phyloP scores from a whole-genome alignment of 2,888 invertebrate genomes.

The Andricus curvator region DNA sequence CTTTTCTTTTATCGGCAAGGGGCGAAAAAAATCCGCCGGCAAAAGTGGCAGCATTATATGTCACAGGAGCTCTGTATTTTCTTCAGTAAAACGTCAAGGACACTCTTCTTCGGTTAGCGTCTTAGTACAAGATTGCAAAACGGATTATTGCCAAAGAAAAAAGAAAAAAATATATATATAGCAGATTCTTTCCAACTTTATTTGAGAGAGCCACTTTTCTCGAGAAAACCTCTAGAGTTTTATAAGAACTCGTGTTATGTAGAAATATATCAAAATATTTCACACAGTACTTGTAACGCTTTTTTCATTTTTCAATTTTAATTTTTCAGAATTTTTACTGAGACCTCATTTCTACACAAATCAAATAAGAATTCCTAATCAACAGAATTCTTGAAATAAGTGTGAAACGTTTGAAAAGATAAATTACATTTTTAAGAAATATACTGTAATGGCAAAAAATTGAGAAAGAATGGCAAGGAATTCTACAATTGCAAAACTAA shows the following conservation, averaged over 20 bases:
- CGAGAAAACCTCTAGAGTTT: background rate
- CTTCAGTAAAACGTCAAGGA: background rate
- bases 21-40: background rate
- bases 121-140: background rate
- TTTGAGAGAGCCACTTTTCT: background rate
- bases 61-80: background rate
- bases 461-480: background rate
- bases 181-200: background rate
- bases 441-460: background rate
- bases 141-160: background rate
- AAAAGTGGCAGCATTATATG: background rate
- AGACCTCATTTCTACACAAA: no score
- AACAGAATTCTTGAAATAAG: no score
- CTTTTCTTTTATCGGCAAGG: background rate
- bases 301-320: no score
- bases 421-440: background rate
- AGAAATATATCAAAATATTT: no score
- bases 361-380: no score
- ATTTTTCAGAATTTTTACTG: no score
- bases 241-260: background rate
- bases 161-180: background rate
- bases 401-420: no score
- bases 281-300: no score
- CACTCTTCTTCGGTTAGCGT: background rate
- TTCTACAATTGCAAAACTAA: background rate